phyloP scores from a whole-genome alignment of 2,888 invertebrate species.

The Erebia ligea region DNA sequence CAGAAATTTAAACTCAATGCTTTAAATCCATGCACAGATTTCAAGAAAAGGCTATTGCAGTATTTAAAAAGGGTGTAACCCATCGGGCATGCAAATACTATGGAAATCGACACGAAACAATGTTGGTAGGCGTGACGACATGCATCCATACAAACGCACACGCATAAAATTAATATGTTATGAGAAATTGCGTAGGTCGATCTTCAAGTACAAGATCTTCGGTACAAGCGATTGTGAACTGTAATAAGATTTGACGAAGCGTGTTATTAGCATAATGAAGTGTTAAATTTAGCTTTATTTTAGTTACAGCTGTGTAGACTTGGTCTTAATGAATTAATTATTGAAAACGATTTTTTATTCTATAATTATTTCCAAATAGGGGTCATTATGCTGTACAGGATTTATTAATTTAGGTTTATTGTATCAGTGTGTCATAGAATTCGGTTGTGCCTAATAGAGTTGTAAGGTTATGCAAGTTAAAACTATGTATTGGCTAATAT shows the following conservation, averaged over 20 bases:
- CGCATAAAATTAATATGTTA: conserved; percentile 38
- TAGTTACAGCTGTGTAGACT: neutral
- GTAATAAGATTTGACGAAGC: neutral
- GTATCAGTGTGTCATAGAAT: conserved; percentile 2
- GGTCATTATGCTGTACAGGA: neutral
- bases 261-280: neutral
- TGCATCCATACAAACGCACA: conserved; percentile 39
- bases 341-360: conserved; percentile 10
- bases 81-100: conserved; percentile 39
- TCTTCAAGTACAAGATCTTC: neutral
- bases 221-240: conserved; percentile 1
- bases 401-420: neutral
- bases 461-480: conserved; percentile 1
- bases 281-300: neutral
- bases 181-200: conserved; percentile 9
- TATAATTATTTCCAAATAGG: neutral
- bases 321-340: neutral
- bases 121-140: conserved; percentile 42
- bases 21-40: neutral
- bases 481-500: neutral
- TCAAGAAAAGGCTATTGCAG: neutral
- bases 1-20: no score
- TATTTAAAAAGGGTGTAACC: neutral
- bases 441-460: neutral
- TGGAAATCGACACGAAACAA: conserved; percentile 42